These are phyloP conservation scores for Caenorhabditis auriculariae DNA, from an alignment of 2,888 invertebrate species.

Conservation along the genomic window DNA sequence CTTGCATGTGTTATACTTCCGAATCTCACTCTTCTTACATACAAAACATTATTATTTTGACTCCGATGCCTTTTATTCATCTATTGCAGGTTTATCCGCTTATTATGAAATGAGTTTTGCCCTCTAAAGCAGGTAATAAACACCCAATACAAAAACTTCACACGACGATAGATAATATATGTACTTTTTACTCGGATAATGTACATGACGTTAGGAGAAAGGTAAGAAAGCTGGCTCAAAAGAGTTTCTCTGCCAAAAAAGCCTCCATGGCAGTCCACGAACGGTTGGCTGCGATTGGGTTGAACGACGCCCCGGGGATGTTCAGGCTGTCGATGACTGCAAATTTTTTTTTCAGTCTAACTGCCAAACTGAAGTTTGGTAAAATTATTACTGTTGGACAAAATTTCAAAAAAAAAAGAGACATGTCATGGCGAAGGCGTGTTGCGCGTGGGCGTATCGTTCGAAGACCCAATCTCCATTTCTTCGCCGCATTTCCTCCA, in stretches of 20 bases:
- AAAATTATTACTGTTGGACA: conserved; percentile 1
- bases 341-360: conserved; percentile 3
- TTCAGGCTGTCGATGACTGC: conserved; percentile 27
- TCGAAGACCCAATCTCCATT: conserved; percentile 47
- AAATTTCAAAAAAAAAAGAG: conserved; percentile 1
- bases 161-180: too few species aligned
- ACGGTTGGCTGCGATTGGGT: conserved; percentile 34
- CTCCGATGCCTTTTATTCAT: too few species aligned
- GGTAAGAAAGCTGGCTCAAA: too few species aligned
- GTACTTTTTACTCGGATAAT: too few species aligned
- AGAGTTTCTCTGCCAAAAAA: conserved; percentile 37
- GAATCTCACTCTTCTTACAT: too few species aligned
- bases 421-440: conserved; percentile 53
- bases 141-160: too few species aligned
- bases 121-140: too few species aligned
- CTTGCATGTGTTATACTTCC: too few species aligned
- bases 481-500: conserved; percentile 42
- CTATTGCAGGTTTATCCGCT: too few species aligned
- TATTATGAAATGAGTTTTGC: too few species aligned
- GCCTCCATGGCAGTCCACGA: conserved; percentile 46
- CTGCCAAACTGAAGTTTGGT: neutral
- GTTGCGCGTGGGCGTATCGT: conserved; percentile 46
- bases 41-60: too few species aligned
- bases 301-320: conserved; percentile 38
- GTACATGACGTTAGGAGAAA: too few species aligned